A percentile compares a stretch with the other conserved stretches of the same genome.
phyloP scores from a whole-genome alignment of 2,888 invertebrate species.

The Euplexia lucipara region DNA sequence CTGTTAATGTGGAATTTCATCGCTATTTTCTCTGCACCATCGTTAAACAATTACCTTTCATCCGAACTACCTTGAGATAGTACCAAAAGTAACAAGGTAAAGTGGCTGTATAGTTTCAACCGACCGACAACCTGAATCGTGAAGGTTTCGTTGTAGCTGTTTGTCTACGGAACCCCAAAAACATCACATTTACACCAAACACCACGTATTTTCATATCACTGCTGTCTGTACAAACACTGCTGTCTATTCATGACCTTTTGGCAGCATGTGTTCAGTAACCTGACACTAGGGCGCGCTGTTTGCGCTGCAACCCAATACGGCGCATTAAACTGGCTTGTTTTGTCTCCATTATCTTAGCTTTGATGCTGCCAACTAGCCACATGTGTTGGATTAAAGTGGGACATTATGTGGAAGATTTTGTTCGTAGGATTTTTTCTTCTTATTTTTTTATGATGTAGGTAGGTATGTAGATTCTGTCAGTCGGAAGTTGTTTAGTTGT shows the following conservation, averaged over 20 bases:
- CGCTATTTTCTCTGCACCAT: too few relatives aligned
- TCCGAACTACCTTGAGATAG: too few relatives aligned
- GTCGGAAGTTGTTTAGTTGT: too few relatives aligned
- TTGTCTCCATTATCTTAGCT: slow-evolving; percentile 89
- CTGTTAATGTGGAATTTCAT: too few relatives aligned
- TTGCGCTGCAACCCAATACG: slow-evolving; percentile 87
- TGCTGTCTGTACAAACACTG: slow-evolving; percentile 80
- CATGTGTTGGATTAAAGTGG: slow-evolving; percentile 71
- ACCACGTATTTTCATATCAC: slow-evolving; percentile 69
- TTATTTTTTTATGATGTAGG: not conserved
- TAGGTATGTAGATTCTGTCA: too few relatives aligned
- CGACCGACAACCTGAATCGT: too few relatives aligned
- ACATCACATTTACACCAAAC: slow-evolving; percentile 45
- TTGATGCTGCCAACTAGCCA: slow-evolving; percentile 87
- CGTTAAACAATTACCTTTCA: too few relatives aligned
- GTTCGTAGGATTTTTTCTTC: not conserved
- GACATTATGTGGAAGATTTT: slow-evolving; percentile 43
- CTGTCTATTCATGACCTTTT: slow-evolving; percentile 87
- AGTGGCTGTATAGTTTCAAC: too few relatives aligned
- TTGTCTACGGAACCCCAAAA: slow-evolving; percentile 10
- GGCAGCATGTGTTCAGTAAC: slow-evolving; percentile 84
- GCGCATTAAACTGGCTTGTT: slow-evolving; percentile 88
- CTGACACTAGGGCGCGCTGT: slow-evolving; percentile 83
- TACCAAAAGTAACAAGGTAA: not conserved
- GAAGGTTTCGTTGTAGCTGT: too few relatives aligned